Evolutionary conservation across 2,888 invertebrate species (phyloP), one percentile per base, ranked within the genome.

Genomic region (Himalopsyche anomala): DNA sequence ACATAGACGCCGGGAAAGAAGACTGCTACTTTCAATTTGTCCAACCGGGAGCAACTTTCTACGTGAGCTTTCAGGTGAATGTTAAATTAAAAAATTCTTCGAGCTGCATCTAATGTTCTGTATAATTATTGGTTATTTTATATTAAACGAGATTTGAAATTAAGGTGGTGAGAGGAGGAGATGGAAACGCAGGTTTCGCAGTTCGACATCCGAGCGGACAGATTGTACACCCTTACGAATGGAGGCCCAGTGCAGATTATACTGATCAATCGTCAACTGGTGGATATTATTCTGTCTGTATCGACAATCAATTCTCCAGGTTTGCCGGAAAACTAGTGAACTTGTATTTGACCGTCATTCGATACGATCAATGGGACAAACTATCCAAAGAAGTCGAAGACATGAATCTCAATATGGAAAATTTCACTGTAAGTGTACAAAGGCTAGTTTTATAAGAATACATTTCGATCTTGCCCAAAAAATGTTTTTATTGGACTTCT

Each of bases 11-110:
- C n/a, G 98, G 98, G 86, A 93, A 93, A 90, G 98, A 98, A 92
- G 98, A 99, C 90, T 99, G 99, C 92, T 99, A 98, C 92, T 98
- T 95, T 91, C 98, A 99, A 93, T 98, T 96, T 93, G 98, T 98
- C 87, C 97, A 98, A 90, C 95, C 96, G 85, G 97, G 97, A 84
- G 98, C 98, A 38, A 98, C 98, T 87, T 96, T 99, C 91, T 98
- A 98, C 92, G 97, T 98, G 88, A 97, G 98, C 89, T 98, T 98
- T 92, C 98, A 98, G 95, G 98, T 98, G 92, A 90, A 55, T 80
- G 36, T 55, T 86, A 62, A 62, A 62, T 84, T 80, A 80, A 80
- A 80, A 15, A 4, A 42, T 74, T 19, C 19, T 9, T 11, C 42
- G 11, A 40, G 42, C 40, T 5, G 3, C 12, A 38, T 36, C 42